Percentiles rank a stretch among this genome's conserved stretches.
These are phyloP conservation scores for Mus caroli DNA, from an alignment of 2,797 vertebrate species.

Conservation along the genomic window DNA sequence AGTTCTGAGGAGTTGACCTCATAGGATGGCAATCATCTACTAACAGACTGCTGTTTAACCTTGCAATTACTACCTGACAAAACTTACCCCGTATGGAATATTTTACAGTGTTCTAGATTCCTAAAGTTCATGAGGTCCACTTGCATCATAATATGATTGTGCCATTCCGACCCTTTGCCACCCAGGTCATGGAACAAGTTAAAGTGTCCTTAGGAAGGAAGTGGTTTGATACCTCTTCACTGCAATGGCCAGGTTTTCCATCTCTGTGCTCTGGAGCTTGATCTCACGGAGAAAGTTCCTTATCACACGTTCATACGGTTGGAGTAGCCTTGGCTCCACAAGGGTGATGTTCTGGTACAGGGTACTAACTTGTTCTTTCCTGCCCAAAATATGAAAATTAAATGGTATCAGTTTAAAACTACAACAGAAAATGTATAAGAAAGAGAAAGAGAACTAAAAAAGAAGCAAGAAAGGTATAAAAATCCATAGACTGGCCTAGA, in stretches of 20 bases:
- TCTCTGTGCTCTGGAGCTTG: slow-evolving; percentile 95
- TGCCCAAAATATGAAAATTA: slow-evolving; percentile 82
- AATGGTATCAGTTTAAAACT: slow-evolving; percentile 3
- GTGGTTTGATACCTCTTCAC: slow-evolving; percentile 93
- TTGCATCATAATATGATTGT: too few species aligned
- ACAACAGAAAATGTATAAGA: slow-evolving; percentile 2
- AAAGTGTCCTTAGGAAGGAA: background rate
- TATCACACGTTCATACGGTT: slow-evolving; percentile 95
- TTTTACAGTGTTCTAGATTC: background rate
- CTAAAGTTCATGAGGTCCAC: background rate
- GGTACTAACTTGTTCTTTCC: slow-evolving; percentile 93
- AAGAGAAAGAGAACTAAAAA: slow-evolving; percentile 5
- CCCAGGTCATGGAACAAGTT: background rate
- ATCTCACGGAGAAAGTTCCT: slow-evolving; percentile 95
- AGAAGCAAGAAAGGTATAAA: background rate
- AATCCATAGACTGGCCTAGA: background rate
- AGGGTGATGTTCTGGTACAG: slow-evolving; percentile 97
- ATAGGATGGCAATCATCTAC: background rate
- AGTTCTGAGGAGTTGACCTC: background rate
- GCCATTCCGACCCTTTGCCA: background rate
- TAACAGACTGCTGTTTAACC: background rate
- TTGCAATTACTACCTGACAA: background rate
- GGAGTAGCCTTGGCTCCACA: slow-evolving; percentile 94
- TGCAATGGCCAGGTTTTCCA: slow-evolving; percentile 96
- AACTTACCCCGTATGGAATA: background rate